Base-by-base conservation (phyloP, 2,797 vertebrate species). In the Coluber constrictor region DNA sequence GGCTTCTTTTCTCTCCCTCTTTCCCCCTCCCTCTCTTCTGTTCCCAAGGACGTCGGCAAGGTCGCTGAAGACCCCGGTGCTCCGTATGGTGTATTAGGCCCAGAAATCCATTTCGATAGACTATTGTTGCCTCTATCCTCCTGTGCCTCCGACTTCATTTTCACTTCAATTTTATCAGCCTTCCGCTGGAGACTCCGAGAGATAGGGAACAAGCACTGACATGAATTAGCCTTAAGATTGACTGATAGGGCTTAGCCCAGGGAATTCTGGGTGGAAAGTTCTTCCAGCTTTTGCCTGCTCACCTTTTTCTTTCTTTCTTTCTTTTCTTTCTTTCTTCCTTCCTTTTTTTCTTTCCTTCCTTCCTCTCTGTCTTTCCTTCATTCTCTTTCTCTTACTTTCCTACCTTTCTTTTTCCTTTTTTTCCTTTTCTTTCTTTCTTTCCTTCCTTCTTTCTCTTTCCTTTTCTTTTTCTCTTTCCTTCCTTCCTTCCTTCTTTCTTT, bases 131-230 rank as follows among this genome's bases (percentile, higher is more conserved):
- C 94, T 94, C 96, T 98, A 98, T 98, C 98, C 98, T 98, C 98
- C 97, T 94, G 98, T 98, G 98, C 98, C 98, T 98, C 98, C 98
- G 98, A 99, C 98, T 99, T 99, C 98, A 99, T 99, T 99, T 99
- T 98, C 99, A 99, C 98, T 99, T 99, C 98, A 98, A 98, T 99
- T 99, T 99, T 98, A 99, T 99, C 99, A 98, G 98, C 98, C 98
- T 98, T 98, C 98, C 98, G 95, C 98, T 98, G 97, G 97, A 98
- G 98, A 98, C 97, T 98, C 97, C 98, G 98, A 98, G 98, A 99
- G 99, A 99, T 99, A 98, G 98, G 98, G 98, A 98, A 98, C 98
- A 98, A 98, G 98, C 98, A 97, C 98, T 98, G 98, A 99, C 98
- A 99, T 97, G 98, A 99, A 99, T 99, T 99, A 99, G 98, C 98